Conservation (phyloP, 1,140 invertebrate species). For the Pseudomyrmex cubaensis region DNA sequence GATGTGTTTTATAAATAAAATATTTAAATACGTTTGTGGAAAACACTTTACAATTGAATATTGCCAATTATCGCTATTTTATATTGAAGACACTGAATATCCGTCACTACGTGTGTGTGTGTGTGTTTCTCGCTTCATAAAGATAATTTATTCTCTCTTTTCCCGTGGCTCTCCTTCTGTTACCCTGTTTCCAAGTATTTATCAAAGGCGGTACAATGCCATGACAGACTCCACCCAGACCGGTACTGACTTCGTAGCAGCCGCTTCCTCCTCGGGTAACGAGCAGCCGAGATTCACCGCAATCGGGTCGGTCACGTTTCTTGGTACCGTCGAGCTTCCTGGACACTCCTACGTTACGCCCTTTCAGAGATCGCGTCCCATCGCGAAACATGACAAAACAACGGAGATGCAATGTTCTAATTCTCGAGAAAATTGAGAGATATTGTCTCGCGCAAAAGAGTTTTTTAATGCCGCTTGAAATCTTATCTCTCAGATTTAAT, state of each 20-base stretch:
- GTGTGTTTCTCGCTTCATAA: neutral
- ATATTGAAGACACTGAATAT: neutral
- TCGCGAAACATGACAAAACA: neutral
- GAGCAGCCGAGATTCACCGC: conserved; percentile 5
- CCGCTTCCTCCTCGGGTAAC: conserved; percentile 41
- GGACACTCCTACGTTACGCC: conserved; percentile 62
- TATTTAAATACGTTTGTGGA: neutral
- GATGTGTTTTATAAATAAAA: neutral
- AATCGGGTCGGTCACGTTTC: neutral
- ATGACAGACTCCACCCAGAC: conserved; percentile 80
- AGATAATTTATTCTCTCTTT: conserved; percentile 23
- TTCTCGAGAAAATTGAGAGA: neutral
- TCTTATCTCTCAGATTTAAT: too few relatives aligned
- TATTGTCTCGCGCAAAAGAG: too few relatives aligned
- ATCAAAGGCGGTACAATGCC: conserved; percentile 83
- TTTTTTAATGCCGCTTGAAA: too few relatives aligned
- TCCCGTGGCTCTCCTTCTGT: conserved; percentile 64
- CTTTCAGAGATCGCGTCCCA: conserved; percentile 24
- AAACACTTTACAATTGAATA: neutral
- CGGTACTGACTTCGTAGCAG: conserved; percentile 30
- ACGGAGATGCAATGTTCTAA: neutral
- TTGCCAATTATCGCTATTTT: neutral
- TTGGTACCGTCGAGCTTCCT: conserved; percentile 16
- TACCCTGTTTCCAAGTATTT: conserved; percentile 81
- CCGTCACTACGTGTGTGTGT: neutral